Conservation (phyloP, 2,888 invertebrate species). For the Dastarcus helophoroides region DNA sequence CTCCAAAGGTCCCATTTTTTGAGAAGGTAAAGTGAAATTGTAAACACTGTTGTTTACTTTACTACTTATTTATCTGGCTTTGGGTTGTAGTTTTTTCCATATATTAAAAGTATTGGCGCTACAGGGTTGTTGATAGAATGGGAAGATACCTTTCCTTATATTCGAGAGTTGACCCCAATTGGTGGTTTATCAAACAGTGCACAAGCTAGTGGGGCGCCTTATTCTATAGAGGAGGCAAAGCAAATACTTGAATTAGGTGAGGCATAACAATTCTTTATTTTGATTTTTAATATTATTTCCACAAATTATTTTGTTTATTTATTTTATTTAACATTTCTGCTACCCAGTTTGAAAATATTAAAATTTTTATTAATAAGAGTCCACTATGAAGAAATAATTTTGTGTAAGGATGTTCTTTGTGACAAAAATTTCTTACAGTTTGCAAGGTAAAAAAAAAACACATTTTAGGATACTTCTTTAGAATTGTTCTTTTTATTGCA, state of each 20-base stretch:
- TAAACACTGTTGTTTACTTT: background rate
- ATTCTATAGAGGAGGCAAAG: constrained; percentile 53
- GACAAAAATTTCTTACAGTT: too few species aligned
- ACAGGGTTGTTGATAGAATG: constrained; percentile 77
- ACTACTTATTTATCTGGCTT: background rate
- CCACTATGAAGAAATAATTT: too few species aligned
- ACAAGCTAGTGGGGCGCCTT: constrained; percentile 45
- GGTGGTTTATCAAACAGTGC: constrained; percentile 45
- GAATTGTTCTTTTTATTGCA: too few species aligned
- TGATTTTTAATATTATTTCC: too few species aligned
- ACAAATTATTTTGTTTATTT: too few species aligned
- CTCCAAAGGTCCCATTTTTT: constrained; percentile 49
- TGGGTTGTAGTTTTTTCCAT: constrained; percentile 44
- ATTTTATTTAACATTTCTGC: too few species aligned
- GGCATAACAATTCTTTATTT: too few species aligned
- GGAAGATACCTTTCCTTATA: constrained; percentile 84
- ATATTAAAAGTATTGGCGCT: constrained; percentile 56
- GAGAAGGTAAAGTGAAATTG: constrained; percentile 38
- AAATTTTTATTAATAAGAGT: too few species aligned
- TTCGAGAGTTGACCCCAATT: constrained; percentile 45
- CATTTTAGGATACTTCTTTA: too few species aligned
- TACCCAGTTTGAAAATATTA: too few species aligned
- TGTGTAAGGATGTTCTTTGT: too few species aligned
- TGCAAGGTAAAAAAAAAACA: too few species aligned
- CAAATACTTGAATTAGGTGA: constrained; percentile 48